A percentile compares a stretch with the other conserved stretches of the same genome.
Conservation (phyloP, 2,888 invertebrate genomes). For the Choristoneura rosaceana region DNA sequence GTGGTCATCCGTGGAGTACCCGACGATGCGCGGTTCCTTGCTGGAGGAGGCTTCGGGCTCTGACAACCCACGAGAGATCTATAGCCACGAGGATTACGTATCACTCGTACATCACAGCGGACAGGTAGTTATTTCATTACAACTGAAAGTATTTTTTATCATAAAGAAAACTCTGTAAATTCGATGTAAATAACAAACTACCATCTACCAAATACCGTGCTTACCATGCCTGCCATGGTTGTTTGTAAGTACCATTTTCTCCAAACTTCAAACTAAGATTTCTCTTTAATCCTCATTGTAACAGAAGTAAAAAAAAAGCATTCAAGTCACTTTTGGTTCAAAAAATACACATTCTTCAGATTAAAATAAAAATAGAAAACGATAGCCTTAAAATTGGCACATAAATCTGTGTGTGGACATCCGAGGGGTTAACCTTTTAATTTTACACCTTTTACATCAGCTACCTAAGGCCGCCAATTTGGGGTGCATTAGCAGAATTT, state of each 20-base stretch:
- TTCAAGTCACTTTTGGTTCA: no score
- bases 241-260: no score
- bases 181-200: no score
- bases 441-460: neutral
- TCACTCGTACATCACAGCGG: conserved; percentile 92
- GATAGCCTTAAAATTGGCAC: no score
- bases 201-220: no score
- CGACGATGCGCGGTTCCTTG: conserved; percentile 87
- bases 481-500: neutral
- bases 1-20: conserved; percentile 92
- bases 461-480: neutral
- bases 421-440: neutral
- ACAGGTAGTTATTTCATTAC: conserved; percentile 74
- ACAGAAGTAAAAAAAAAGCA: no score
- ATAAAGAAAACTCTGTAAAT: neutral
- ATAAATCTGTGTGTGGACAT: no score
- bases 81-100: conserved; percentile 93
- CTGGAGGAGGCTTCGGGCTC: conserved; percentile 82
- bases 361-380: no score
- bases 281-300: neutral
- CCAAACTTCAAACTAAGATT: neutral
- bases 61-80: conserved; percentile 88
- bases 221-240: no score
- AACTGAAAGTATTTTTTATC: neutral
- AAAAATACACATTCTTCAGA: no score